Conservation (phyloP, 1,140 invertebrate species). For the Glomeris maerens region DNA sequence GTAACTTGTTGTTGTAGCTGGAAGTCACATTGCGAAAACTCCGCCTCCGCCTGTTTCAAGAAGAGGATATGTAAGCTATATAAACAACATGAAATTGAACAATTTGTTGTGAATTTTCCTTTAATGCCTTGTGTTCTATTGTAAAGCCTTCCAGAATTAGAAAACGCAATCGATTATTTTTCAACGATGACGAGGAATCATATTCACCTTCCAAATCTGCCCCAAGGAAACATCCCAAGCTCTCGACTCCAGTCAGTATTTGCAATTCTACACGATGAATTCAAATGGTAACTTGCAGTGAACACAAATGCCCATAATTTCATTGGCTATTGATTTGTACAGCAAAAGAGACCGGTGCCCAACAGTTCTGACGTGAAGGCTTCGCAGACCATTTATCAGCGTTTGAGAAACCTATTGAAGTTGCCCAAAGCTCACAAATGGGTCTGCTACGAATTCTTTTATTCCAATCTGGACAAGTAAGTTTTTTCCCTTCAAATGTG, state of each 20-base stretch:
- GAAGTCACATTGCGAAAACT: constrained; percentile 52
- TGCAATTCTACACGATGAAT: constrained; percentile 10
- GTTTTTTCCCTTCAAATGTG: too few species aligned
- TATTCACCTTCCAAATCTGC: constrained; percentile 21
- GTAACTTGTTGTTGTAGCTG: constrained; percentile 39
- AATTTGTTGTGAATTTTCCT: constrained; percentile 4
- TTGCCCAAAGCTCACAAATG: constrained; percentile 97
- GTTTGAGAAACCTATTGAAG: constrained; percentile 89
- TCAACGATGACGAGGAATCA: constrained; percentile 57
- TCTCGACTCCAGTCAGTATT: constrained; percentile 14
- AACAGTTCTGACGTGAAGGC: constrained; percentile 40
- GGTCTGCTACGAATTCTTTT: constrained; percentile 99
- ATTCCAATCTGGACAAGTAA: constrained; percentile 87
- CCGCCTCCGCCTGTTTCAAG: constrained; percentile 40
- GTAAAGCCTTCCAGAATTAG: constrained; percentile 61
- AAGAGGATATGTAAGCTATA: constrained; percentile 30
- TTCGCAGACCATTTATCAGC: constrained; percentile 75
- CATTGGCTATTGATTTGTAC: constrained; percentile 6
- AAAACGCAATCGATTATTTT: constrained; percentile 80
- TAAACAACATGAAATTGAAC: background rate
- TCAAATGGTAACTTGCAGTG: background rate
- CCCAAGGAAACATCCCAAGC: constrained; percentile 25
- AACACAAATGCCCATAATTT: constrained; percentile 32
- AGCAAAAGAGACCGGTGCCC: constrained; percentile 4
- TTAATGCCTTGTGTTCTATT: too few species aligned